Evolutionary conservation across 2,888 invertebrate species (phyloP).

Genomic region (Brenthis ino): DNA sequence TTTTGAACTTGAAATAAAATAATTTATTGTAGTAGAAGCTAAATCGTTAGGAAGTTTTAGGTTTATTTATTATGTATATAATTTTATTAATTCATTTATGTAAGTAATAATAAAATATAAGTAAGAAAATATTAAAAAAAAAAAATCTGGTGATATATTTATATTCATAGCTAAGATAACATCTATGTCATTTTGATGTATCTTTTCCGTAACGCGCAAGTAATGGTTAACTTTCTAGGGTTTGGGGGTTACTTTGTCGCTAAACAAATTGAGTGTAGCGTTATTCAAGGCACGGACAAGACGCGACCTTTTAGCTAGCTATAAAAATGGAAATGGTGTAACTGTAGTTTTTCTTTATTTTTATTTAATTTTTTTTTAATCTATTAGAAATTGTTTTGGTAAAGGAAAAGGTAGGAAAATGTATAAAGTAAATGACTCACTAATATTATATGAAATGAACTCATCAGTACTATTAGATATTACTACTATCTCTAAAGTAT

Average conservation of each 20-base stretch:
- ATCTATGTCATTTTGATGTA: constrained; percentile 13
- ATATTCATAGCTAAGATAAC: not conserved
- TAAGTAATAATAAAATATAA: not conserved
- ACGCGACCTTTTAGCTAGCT: constrained; percentile 45
- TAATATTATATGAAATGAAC: too few relatives aligned
- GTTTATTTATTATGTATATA: too few relatives aligned
- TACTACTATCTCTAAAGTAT: too few relatives aligned
- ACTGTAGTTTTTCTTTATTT: constrained; percentile 10
- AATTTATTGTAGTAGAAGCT: too few relatives aligned
- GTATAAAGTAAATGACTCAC: too few relatives aligned
- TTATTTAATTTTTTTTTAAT: not conserved
- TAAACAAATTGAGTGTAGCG: constrained; percentile 54
- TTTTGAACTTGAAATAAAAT: too few relatives aligned
- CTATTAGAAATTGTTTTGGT: not conserved
- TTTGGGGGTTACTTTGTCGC: constrained; percentile 48
- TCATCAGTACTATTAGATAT: too few relatives aligned
- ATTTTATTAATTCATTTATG: not conserved
- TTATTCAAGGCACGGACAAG: constrained; percentile 58
- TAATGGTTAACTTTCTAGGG: constrained; percentile 22
- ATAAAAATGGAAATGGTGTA: constrained; percentile 21
- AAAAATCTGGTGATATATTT: not conserved
- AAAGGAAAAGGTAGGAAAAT: too few relatives aligned
- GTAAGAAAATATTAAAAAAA: not conserved
- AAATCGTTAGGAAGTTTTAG: too few relatives aligned
- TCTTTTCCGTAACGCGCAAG: constrained; percentile 10